Percentiles rank a stretch among this genome's conserved stretches.
phyloP scores from a whole-genome alignment of 2,113 vertebrate species.

The Thunnus thynnus region DNA sequence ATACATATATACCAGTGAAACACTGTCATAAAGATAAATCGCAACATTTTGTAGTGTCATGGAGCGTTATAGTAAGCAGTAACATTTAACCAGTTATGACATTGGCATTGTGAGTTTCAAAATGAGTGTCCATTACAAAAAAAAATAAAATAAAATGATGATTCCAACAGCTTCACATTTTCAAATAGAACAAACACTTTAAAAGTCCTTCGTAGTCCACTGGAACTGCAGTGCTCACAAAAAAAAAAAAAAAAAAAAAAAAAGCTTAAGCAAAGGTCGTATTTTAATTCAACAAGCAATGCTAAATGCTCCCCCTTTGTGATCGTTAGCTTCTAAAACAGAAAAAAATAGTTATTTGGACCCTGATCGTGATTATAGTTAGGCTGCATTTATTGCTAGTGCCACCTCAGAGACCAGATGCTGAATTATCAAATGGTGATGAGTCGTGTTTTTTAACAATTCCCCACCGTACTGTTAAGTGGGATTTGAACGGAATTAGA shows the following conservation, averaged over 20 bases:
- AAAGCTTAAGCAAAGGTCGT: slow-evolving; percentile 33
- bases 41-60: slow-evolving; percentile 78
- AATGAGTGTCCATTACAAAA: slow-evolving; percentile 57
- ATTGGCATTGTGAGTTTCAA: slow-evolving; percentile 63
- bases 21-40: slow-evolving; percentile 72
- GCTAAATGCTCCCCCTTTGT: slow-evolving; percentile 31
- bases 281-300: slow-evolving; percentile 53
- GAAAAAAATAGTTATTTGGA: slow-evolving; percentile 64
- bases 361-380: slow-evolving; percentile 71
- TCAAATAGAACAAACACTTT: slow-evolving; percentile 64
- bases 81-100: slow-evolving; percentile 77
- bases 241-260: slow-evolving; percentile 11
- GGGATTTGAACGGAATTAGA: slow-evolving; percentile 39
- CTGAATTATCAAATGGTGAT: slow-evolving; percentile 43
- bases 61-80: slow-evolving; percentile 72
- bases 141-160: slow-evolving; percentile 9
- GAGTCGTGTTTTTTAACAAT: slow-evolving; percentile 23
- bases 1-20: slow-evolving; percentile 80
- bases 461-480: slow-evolving; percentile 1
- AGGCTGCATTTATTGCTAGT: slow-evolving; percentile 80
- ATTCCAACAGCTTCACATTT: slow-evolving; percentile 76
- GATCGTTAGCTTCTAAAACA: slow-evolving; percentile 47
- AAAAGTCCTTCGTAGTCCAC: slow-evolving; percentile 72
- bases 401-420: slow-evolving; percentile 71
- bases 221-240: slow-evolving; percentile 62